Conservation (phyloP, 2,797 vertebrate species). For the Ceryle rudis region DNA sequence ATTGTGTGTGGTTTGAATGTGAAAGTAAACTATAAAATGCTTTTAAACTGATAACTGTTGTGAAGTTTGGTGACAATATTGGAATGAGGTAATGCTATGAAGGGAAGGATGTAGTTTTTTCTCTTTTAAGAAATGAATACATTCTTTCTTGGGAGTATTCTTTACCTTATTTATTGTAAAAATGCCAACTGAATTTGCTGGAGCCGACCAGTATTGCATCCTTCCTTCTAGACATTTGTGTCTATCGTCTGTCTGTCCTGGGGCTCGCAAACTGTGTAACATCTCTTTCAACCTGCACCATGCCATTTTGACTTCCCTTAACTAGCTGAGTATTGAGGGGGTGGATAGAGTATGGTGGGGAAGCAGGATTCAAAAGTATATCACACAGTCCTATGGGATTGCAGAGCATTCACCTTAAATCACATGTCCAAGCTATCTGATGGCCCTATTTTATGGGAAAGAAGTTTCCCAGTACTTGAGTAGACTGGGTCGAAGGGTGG, state of each 20-base stretch:
- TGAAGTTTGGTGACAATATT: not conserved
- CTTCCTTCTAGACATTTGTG: not conserved
- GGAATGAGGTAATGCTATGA: not conserved
- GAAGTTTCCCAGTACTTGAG: not conserved
- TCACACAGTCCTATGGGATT: not conserved
- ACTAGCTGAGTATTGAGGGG: not conserved
- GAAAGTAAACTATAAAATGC: not conserved
- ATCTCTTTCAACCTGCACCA: not conserved
- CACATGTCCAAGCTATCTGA: not conserved
- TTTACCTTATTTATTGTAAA: not conserved
- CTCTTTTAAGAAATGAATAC: not conserved
- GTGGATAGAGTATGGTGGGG: not conserved
- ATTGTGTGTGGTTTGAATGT: not conserved
- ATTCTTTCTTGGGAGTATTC: not conserved
- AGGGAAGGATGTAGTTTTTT: not conserved
- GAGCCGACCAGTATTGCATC: not conserved
- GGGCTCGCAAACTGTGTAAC: not conserved
- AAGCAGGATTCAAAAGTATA: not conserved
- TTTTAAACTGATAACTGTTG: constrained; percentile 4
- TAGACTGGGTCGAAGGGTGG: not conserved
- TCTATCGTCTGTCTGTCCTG: not conserved
- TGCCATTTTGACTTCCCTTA: not conserved
- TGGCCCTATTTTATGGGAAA: not conserved
- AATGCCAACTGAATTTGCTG: not conserved
- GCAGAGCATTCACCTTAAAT: not conserved